phyloP scores from a whole-genome alignment of 2,113 vertebrate genomes.

The Aldabrachelys gigantea region DNA sequence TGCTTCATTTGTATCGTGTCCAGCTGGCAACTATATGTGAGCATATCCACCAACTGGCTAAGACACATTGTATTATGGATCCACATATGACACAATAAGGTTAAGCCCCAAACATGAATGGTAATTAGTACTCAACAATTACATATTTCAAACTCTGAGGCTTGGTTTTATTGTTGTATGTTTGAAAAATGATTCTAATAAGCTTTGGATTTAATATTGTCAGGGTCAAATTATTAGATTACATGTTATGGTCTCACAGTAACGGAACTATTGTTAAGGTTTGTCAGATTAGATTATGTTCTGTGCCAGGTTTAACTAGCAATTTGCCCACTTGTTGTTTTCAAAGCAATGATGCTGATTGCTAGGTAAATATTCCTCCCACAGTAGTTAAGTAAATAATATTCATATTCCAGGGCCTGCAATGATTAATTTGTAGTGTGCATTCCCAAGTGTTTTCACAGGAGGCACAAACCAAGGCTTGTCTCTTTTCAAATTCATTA shows the following conservation, averaged over 20 bases:
- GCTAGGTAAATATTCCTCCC: not conserved
- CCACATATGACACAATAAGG: not conserved
- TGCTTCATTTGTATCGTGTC: not conserved
- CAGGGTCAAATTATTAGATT: not conserved
- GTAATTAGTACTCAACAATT: not conserved
- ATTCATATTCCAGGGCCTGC: not conserved
- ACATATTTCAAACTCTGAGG: not conserved
- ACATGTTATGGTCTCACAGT: not conserved
- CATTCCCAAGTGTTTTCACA: not conserved
- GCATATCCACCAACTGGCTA: not conserved
- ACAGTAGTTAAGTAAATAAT: not conserved
- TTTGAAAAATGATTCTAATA: not conserved
- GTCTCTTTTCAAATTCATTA: constrained; percentile 14
- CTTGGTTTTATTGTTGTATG: not conserved
- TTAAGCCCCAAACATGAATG: not conserved
- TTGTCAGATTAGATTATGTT: not conserved
- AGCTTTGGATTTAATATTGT: not conserved
- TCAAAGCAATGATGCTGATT: not conserved
- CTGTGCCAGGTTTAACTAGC: not conserved
- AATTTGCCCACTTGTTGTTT: not conserved
- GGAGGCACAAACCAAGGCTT: not conserved
- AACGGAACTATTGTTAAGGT: not conserved
- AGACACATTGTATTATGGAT: not conserved
- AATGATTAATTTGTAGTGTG: constrained; percentile 6
- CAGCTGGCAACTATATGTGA: not conserved